Evolutionary conservation across 1,140 invertebrate species (phyloP).

Genomic region (Sesamia nonagrioides): DNA sequence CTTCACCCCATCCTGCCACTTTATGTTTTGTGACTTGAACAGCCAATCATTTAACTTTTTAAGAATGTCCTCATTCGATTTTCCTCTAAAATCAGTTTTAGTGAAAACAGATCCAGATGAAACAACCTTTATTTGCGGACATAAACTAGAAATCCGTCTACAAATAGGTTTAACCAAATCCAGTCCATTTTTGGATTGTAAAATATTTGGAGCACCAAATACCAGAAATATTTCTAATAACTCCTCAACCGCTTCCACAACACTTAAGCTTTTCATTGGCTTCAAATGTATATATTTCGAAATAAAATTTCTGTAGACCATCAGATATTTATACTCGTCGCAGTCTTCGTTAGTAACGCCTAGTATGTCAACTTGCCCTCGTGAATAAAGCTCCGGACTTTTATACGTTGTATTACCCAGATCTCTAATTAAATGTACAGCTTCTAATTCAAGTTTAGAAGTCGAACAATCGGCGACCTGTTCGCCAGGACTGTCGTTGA

Average conservation of each 20-base stretch:
- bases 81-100: slow-evolving; percentile 55
- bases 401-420: slow-evolving; percentile 15
- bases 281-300: slow-evolving; percentile 70
- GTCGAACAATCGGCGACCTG: slow-evolving; percentile 17
- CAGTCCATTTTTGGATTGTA: slow-evolving; percentile 71
- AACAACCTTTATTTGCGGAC: slow-evolving; percentile 66
- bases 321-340: slow-evolving; percentile 67
- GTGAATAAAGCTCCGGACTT: slow-evolving; percentile 65
- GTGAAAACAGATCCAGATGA: slow-evolving; percentile 51
- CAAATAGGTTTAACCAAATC: slow-evolving; percentile 63
- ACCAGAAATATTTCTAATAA: slow-evolving; percentile 68
- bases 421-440: slow-evolving; percentile 21
- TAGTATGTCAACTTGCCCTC: slow-evolving; percentile 70
- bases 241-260: slow-evolving; percentile 61
- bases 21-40: slow-evolving; percentile 54
- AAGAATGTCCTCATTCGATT: slow-evolving; percentile 68
- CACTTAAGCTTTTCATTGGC: slow-evolving; percentile 60
- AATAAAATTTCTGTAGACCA: slow-evolving; percentile 68
- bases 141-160: slow-evolving; percentile 58
- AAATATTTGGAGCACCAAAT: slow-evolving; percentile 73
- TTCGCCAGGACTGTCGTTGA: background rate
- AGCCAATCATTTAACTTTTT: slow-evolving; percentile 64
- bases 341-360: slow-evolving; percentile 57
- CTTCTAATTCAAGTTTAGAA: slow-evolving; percentile 16
- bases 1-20: slow-evolving; percentile 68